A percentile compares a stretch with the other conserved stretches of the same genome.
Evolutionary conservation across 2,888 invertebrate species (phyloP).

Genomic region (Heliconius ethilla): DNA sequence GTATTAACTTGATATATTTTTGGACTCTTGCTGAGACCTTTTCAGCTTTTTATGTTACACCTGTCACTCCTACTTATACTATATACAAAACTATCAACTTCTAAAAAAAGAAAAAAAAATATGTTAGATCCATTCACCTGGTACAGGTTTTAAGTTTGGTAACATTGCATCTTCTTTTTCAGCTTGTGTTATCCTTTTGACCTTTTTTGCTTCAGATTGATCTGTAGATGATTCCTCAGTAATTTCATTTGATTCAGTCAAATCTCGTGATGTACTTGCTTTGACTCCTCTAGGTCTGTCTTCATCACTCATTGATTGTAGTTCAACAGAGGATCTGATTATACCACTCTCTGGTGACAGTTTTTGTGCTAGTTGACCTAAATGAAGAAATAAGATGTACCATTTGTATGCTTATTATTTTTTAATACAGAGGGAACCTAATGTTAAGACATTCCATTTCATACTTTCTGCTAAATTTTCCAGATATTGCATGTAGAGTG

Average conservation of each 20-base stretch:
- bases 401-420: not conserved
- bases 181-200: slow-evolving; percentile 74
- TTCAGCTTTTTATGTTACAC: not conserved
- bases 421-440: not conserved
- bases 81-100: not conserved
- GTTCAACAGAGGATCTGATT: slow-evolving; percentile 90
- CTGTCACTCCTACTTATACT: not conserved
- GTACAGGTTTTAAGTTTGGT: slow-evolving; percentile 90
- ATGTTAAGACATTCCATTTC: not conserved
- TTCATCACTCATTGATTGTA: slow-evolving; percentile 86
- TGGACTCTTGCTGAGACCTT: not conserved
- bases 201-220: slow-evolving; percentile 69
- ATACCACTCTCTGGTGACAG: slow-evolving; percentile 88
- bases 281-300: slow-evolving; percentile 85
- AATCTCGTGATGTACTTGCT: slow-evolving; percentile 51
- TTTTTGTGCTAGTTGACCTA: slow-evolving; percentile 81
- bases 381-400: slow-evolving; percentile 43
- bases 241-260: slow-evolving; percentile 41
- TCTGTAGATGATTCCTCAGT: slow-evolving; percentile 62
- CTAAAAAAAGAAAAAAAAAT: not conserved
- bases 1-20: too few relatives aligned
- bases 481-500: too few relatives aligned
- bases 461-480: too few relatives aligned
- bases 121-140: slow-evolving; percentile 62
- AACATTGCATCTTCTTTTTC: slow-evolving; percentile 88